A percentile compares a stretch with the other conserved stretches of the same genome.
phyloP scores from a whole-genome alignment of 2,797 vertebrate genomes.

The Megalops cyprinoides region DNA sequence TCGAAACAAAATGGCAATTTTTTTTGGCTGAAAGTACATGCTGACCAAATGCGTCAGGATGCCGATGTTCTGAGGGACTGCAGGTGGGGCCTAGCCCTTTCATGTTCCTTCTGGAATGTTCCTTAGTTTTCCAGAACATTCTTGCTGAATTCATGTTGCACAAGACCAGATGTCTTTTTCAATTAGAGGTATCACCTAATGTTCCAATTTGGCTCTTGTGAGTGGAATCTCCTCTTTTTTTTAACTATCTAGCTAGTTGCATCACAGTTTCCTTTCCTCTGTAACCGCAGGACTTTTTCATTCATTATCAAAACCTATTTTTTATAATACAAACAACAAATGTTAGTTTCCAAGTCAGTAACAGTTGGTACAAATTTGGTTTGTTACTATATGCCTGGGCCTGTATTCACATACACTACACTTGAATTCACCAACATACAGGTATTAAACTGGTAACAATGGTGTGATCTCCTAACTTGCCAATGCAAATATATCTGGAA shows the following conservation, averaged over 20 bases:
- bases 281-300: neutral
- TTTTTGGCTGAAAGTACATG: neutral
- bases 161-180: neutral
- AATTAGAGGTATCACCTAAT: neutral
- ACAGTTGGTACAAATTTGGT: neutral
- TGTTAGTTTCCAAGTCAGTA: neutral
- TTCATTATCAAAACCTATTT: neutral
- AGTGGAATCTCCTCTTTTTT: too few relatives aligned
- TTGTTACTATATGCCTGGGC: neutral
- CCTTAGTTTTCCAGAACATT: neutral
- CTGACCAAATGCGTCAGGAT: neutral
- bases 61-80: neutral
- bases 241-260: too few relatives aligned
- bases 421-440: neutral
- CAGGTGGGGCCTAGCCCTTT: too few relatives aligned
- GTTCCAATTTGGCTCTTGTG: neutral
- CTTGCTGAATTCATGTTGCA: neutral
- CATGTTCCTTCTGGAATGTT: neutral
- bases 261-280: neutral
- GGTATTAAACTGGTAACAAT: neutral
- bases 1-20: neutral
- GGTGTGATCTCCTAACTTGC: neutral
- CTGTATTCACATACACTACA: neutral
- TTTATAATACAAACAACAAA: neutral
- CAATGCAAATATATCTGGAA: neutral